Conservation (phyloP, 2,113 vertebrate species). For the Myiagra hebetior region DNA sequence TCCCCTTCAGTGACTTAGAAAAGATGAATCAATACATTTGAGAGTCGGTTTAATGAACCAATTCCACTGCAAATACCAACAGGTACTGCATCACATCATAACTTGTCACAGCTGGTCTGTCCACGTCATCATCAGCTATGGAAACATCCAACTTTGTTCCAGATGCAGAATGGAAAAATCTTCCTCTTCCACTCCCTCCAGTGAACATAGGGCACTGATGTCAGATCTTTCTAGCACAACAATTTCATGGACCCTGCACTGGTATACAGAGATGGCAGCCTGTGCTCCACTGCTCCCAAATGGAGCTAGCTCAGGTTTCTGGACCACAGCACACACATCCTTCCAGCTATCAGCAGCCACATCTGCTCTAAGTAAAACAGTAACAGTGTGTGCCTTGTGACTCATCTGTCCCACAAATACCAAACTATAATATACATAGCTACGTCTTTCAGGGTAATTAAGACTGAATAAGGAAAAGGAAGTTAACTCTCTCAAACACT, state of each 20-base stretch:
- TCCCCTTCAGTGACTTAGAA: not conserved
- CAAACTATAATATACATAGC: not conserved
- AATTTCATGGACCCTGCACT: not conserved
- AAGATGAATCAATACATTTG: not conserved
- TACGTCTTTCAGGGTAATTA: not conserved
- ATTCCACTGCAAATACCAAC: not conserved
- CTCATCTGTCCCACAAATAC: not conserved
- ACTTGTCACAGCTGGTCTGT: not conserved
- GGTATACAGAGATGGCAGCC: not conserved
- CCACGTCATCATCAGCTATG: not conserved
- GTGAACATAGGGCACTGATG: not conserved
- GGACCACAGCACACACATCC: not conserved
- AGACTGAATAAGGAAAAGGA: not conserved
- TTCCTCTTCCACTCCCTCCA: not conserved
- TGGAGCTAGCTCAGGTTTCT: not conserved
- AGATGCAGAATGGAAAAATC: not conserved
- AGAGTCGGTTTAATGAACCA: not conserved
- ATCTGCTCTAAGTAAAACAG: not conserved
- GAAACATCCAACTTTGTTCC: not conserved
- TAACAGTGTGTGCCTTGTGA: not conserved
- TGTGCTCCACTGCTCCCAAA: not conserved
- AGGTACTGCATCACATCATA: not conserved
- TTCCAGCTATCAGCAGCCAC: not conserved
- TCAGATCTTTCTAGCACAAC: not conserved
- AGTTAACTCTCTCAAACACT: not conserved